Percentiles rank a stretch among this genome's conserved stretches.
Conservation (phyloP, 2,797 vertebrate genomes). For the Lagocephalus sceleratus region DNA sequence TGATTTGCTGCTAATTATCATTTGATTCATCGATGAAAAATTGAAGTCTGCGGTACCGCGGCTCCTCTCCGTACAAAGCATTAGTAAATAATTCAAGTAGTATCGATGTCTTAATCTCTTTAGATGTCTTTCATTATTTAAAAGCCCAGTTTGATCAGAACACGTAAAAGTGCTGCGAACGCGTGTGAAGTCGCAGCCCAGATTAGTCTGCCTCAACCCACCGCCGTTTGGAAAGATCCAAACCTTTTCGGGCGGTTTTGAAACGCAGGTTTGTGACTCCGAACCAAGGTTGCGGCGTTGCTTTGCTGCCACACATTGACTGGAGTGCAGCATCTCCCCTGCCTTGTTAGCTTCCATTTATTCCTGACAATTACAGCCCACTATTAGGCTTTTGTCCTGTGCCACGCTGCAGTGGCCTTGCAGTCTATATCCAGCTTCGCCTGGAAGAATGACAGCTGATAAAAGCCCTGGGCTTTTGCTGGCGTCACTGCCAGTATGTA, state of each 20-base stretch:
- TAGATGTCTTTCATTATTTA: too few relatives aligned
- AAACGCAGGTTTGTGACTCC: conserved; percentile 29
- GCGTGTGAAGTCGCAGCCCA: too few relatives aligned
- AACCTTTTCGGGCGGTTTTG: conserved; percentile 2
- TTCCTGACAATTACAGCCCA: conserved; percentile 61
- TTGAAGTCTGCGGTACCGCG: background rate
- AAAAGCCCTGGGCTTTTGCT: conserved; percentile 70
- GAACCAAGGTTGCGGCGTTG: conserved; percentile 38
- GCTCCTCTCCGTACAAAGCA: background rate
- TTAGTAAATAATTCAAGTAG: background rate
- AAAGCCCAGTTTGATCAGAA: too few relatives aligned
- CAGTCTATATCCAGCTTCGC: conserved; percentile 61
- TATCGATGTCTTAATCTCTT: too few relatives aligned
- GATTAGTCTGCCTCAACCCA: too few relatives aligned
- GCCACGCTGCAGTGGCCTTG: conserved; percentile 59
- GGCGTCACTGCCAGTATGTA: conserved; percentile 62
- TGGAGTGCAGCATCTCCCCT: conserved; percentile 43
- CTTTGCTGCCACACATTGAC: conserved; percentile 44
- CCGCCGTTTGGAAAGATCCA: background rate
- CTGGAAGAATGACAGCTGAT: conserved; percentile 71
- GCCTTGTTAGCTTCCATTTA: conserved; percentile 63
- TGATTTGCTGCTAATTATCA: background rate
- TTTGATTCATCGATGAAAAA: background rate
- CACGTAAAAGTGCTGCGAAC: too few relatives aligned
- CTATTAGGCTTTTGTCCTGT: conserved; percentile 68